A percentile compares a stretch with the other conserved stretches of the same genome.
phyloP scores from a whole-genome alignment of 1,140 invertebrate genomes.

The Drosophila rufa region DNA sequence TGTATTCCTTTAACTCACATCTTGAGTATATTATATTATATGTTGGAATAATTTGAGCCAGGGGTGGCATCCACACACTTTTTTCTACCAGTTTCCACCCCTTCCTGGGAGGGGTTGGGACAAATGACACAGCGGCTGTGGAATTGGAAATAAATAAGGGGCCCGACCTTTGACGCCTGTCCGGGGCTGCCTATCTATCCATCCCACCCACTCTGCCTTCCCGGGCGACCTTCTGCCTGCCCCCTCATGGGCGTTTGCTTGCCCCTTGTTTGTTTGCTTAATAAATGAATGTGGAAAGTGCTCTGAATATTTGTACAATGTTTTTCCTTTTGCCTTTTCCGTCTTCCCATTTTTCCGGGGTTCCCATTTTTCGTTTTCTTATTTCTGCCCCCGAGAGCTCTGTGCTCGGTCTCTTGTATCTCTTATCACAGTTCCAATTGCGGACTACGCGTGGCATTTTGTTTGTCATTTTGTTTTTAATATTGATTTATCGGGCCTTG shows the following conservation, averaged over 20 bases:
- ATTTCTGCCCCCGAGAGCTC: background rate
- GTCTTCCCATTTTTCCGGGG: background rate
- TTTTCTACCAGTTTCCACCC: constrained; percentile 9
- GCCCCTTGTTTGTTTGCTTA: constrained; percentile 59
- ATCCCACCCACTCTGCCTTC: background rate
- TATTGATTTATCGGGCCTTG: constrained; percentile 71
- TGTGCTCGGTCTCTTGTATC: constrained; percentile 3
- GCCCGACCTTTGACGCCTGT: constrained; percentile 56
- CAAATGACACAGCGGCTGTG: constrained; percentile 47
- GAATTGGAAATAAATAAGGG: constrained; percentile 60
- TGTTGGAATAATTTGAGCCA: background rate
- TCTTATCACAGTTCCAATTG: constrained; percentile 34
- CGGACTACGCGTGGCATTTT: constrained; percentile 50
- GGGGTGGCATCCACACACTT: constrained; percentile 1
- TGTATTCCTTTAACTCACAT: no score
- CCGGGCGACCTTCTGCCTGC: constrained; percentile 13
- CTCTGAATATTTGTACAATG: constrained; percentile 73
- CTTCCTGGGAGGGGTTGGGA: constrained; percentile 16
- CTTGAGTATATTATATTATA: background rate
- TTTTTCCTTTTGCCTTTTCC: constrained; percentile 29
- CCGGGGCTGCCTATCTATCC: constrained; percentile 1
- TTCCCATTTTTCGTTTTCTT: background rate
- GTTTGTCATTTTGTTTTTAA: constrained; percentile 50
- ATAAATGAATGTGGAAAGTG: constrained; percentile 70
- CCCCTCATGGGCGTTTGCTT: background rate